phyloP scores from a whole-genome alignment of 2,888 invertebrate species.

The Cremastinae sp. region DNA sequence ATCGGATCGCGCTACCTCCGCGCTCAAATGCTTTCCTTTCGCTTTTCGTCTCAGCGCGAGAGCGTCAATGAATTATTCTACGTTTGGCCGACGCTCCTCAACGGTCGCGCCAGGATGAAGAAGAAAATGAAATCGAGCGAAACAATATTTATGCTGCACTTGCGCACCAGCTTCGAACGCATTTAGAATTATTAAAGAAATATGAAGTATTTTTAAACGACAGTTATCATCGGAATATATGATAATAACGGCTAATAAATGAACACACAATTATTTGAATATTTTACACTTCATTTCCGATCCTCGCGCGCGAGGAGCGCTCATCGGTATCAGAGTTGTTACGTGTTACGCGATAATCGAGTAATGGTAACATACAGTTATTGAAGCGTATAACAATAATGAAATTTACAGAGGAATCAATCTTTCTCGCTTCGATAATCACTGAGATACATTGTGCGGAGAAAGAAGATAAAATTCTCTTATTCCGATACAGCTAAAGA shows the following conservation, averaged over 20 bases:
- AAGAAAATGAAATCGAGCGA: conserved; percentile 29
- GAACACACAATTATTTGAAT: conserved; percentile 43
- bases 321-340: conserved; percentile 29
- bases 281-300: conserved; percentile 33
- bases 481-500: conserved; percentile 32
- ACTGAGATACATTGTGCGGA: conserved; percentile 19
- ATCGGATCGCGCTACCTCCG: conserved; percentile 1
- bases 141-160: conserved; percentile 23
- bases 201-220: conserved; percentile 15
- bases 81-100: not conserved
- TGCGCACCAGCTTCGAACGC: conserved; percentile 20
- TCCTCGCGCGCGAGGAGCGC: conserved; percentile 20
- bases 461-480: conserved; percentile 15
- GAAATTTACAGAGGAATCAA: conserved; percentile 10
- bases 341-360: conserved; percentile 38
- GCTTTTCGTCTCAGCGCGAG: not conserved
- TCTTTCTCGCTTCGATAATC: not conserved
- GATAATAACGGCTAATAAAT: conserved; percentile 26
- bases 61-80: conserved; percentile 6
- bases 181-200: conserved; percentile 24
- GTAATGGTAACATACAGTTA: conserved; percentile 48
- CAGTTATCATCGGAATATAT: conserved; percentile 18
- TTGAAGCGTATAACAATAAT: conserved; percentile 32
- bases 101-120: conserved; percentile 32
- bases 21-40: conserved; percentile 13